Evolutionary conservation across 2,113 vertebrate species (phyloP).

Genomic region (Podarcis cretensis): DNA sequence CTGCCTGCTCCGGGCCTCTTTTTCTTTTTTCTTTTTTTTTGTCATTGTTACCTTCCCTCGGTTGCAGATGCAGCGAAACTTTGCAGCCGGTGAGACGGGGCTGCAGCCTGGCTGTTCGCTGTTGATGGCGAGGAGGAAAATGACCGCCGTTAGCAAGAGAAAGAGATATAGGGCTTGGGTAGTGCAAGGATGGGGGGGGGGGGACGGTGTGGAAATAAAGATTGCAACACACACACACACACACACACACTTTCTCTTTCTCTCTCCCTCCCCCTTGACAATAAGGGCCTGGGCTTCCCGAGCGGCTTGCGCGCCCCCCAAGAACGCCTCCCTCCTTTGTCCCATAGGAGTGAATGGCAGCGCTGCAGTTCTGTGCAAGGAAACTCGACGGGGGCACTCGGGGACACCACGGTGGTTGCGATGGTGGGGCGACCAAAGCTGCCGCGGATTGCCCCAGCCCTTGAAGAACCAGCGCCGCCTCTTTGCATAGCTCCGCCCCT

Average conservation of each 20-base stretch:
- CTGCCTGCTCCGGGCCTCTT: background rate
- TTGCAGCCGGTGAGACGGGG: background rate
- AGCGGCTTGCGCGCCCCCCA: background rate
- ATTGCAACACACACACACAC: too few species aligned
- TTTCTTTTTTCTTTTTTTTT: accelerated
- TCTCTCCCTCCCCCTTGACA: background rate
- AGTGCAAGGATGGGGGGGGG: background rate
- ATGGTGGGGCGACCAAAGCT: too few species aligned
- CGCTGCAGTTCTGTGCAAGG: background rate
- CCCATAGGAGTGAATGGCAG: background rate
- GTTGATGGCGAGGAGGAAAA: background rate
- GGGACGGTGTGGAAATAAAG: background rate
- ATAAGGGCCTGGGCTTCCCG: background rate
- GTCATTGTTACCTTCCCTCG: background rate
- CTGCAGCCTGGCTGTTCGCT: background rate
- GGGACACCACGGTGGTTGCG: too few species aligned
- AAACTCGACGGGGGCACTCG: too few species aligned
- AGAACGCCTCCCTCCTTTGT: background rate
- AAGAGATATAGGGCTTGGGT: too few species aligned
- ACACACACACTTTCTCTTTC: too few species aligned
- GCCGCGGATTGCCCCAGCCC: background rate
- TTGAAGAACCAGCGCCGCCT: background rate
- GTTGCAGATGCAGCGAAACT: conserved; percentile 4
- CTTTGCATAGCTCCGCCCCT: background rate
- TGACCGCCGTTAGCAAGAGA: background rate